Conservation (phyloP, 2,888 invertebrate genomes). For the Anarsia innoxiella region DNA sequence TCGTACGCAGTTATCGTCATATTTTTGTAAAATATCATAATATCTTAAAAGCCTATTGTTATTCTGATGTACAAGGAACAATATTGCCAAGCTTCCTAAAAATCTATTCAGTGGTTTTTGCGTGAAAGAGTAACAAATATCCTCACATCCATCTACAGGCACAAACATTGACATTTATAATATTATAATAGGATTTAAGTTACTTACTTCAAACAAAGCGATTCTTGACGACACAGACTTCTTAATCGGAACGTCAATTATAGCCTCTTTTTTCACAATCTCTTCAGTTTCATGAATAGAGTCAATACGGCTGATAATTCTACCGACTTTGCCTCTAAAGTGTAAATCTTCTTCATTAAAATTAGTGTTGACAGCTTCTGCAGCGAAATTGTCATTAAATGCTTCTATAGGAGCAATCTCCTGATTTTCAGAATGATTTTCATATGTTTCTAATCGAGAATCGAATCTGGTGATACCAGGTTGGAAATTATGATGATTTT, state of each 20-base stretch:
- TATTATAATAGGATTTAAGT: no score
- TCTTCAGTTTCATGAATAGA: slow-evolving; percentile 23
- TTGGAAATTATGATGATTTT: no score
- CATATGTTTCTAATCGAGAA: background rate
- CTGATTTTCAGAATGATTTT: background rate
- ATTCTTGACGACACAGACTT: slow-evolving; percentile 51
- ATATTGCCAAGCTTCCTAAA: no score
- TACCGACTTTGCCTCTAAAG: slow-evolving; percentile 44
- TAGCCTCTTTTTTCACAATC: slow-evolving; percentile 22
- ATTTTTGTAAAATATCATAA: no score
- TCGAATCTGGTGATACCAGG: no score
- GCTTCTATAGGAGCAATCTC: slow-evolving; percentile 9
- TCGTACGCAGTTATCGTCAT: no score
- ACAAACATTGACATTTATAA: no score
- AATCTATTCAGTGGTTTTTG: no score
- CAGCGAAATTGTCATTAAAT: slow-evolving; percentile 17
- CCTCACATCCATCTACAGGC: no score
- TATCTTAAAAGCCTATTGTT: no score
- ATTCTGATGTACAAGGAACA: no score
- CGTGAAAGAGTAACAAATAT: no score
- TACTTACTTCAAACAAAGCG: slow-evolving; percentile 58
- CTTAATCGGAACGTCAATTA: slow-evolving; percentile 34
- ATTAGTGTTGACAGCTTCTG: slow-evolving; percentile 15
- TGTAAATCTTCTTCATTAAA: background rate
- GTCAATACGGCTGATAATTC: slow-evolving; percentile 31